Evolutionary conservation across 2,888 invertebrate genomes (phyloP).

Genomic region (Itoplectis maculator): DNA sequence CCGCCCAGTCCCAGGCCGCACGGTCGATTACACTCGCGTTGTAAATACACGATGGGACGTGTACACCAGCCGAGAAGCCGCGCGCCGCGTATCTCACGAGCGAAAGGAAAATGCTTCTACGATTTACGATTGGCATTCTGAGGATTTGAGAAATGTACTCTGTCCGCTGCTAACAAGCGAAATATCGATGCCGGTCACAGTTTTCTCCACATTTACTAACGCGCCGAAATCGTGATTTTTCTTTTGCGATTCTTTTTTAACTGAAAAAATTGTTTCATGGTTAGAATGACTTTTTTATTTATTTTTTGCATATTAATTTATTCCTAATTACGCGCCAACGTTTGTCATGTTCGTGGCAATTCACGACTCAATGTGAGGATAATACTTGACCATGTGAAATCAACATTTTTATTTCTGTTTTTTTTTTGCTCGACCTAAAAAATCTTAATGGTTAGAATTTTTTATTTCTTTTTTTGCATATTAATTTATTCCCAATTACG

Average conservation of each 20-base stretch:
- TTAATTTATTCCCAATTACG: no score
- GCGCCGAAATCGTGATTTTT: no score
- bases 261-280: background rate
- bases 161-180: background rate
- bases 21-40: conserved; percentile 60
- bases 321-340: no score
- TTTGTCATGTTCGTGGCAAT: background rate
- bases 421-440: no score
- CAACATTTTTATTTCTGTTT: no score
- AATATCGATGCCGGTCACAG: background rate
- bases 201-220: background rate
- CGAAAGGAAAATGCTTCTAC: conserved; percentile 49
- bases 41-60: conserved; percentile 58
- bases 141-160: background rate
- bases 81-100: conserved; percentile 19
- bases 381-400: background rate
- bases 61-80: conserved; percentile 10
- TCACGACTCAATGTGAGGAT: background rate
- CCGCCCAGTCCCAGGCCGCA: conserved; percentile 28
- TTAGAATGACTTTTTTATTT: background rate
- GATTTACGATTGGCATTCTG: conserved; percentile 5
- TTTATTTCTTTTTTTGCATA: background rate
- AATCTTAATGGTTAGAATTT: background rate
- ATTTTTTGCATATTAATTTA: background rate
- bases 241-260: background rate